A percentile compares a stretch with the other conserved stretches of the same genome.
Conservation (phyloP, 2,888 invertebrate genomes). For the Dascillus cervinus region DNA sequence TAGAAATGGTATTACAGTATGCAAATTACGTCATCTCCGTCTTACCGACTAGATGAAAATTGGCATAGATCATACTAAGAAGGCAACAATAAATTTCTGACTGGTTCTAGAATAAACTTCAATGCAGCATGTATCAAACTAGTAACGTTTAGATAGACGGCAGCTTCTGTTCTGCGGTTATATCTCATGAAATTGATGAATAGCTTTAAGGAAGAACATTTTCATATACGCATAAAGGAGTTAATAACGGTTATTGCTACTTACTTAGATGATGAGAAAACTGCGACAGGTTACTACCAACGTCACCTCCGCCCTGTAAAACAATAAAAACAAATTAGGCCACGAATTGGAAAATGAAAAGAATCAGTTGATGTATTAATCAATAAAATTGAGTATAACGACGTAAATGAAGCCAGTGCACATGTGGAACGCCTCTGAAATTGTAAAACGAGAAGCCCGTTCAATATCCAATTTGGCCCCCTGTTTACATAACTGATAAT, state of each 20-base stretch:
- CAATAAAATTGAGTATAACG: too few relatives aligned
- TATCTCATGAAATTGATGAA: slow-evolving; percentile 19
- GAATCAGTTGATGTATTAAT: too few relatives aligned
- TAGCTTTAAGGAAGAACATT: slow-evolving; percentile 15
- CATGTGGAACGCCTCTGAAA: slow-evolving; percentile 4
- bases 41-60: too few relatives aligned
- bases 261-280: too few relatives aligned
- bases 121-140: slow-evolving; percentile 8
- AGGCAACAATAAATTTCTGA: slow-evolving; percentile 8
- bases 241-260: slow-evolving; percentile 20
- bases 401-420: slow-evolving; percentile 7
- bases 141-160: slow-evolving; percentile 19
- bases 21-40: slow-evolving; percentile 11
- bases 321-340: too few relatives aligned
- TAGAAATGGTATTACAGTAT: slow-evolving; percentile 9
- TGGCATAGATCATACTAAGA: too few relatives aligned
- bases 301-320: too few relatives aligned
- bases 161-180: too few relatives aligned
- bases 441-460: slow-evolving; percentile 5
- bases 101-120: slow-evolving; percentile 5
- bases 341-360: too few relatives aligned
- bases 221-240: slow-evolving; percentile 18
- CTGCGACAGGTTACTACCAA: too few relatives aligned
- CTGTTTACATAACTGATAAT: slow-evolving; percentile 8
- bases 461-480: slow-evolving; percentile 6